Evolutionary conservation across 2,888 invertebrate species (phyloP), one percentile per base, ranked within the genome.

Genomic region (Merodon equestris): DNA sequence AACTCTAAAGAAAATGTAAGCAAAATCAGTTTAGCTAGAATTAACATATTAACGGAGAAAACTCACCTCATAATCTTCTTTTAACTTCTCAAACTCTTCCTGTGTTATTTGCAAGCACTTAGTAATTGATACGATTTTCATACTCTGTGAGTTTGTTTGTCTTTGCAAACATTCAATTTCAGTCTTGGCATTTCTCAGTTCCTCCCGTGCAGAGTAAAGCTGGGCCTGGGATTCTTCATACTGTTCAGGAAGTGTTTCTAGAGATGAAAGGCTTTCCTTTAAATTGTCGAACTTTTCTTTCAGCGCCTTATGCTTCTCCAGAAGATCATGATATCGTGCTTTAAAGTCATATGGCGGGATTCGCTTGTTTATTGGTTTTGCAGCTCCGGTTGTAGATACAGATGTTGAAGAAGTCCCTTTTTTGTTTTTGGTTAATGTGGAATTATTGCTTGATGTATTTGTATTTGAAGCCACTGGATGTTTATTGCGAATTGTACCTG

Each of bases 321-420:
- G 85, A 56, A 94, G 88, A 83, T 91, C 91, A 84, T 91, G 89
- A 82, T 91, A 92, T 56, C 93, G 91, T 27, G 92, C 92, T 86
- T 93, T 92, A 81, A 91, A 93, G 84, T 93, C 93, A 86, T 93
- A 93, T 0, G 92, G 90, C 7, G 91, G 90, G 54, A 92, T 91
- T 77, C 92, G 91, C 61, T 91, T 92, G 1, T 90, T 90, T 15
- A 87, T 89, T 0, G 86, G 60, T 40, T 86, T 86, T 18, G 82
- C 74, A 18, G 82, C 74, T 10, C 83, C 82, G 9, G 84, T 82
- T 5, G 85, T 82, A 0, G 83, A 82, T 27, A 79, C 15, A 10
- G 82, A 79, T 18, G 82, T 81, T 2, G 75, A 71, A n/a, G n/a
- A n/a, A 1, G 64, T 40, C 15, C 9, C n/a, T 42, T 74, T 64